A percentile compares a stretch with the other conserved stretches of the same genome.
phyloP scores from a whole-genome alignment of 2,888 invertebrate genomes.

The Julus scanicus region DNA sequence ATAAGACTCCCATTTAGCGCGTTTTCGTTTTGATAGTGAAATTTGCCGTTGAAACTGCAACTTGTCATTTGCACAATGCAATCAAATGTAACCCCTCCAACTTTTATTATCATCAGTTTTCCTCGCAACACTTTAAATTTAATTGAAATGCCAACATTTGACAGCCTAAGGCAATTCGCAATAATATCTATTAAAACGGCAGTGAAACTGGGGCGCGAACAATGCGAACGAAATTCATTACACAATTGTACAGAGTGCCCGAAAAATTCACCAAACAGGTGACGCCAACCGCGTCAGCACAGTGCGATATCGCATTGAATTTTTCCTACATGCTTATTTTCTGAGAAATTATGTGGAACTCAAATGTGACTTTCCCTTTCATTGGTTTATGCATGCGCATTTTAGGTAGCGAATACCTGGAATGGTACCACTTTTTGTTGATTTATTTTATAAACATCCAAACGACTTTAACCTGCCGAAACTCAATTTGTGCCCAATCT shows the following conservation, averaged over 20 bases:
- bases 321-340: too few relatives aligned
- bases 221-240: neutral
- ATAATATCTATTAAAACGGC: neutral
- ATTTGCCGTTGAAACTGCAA: neutral
- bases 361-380: too few relatives aligned
- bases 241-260: neutral
- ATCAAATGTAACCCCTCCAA: neutral
- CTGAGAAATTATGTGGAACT: too few relatives aligned
- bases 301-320: too few relatives aligned
- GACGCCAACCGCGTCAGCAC: too few relatives aligned
- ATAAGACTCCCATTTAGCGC: neutral
- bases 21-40: neutral
- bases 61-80: neutral
- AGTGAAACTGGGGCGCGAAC: too few relatives aligned
- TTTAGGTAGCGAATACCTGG: too few relatives aligned
- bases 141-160: conserved; percentile 1
- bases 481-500: too few relatives aligned
- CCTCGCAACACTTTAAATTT: neutral
- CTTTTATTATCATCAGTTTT: neutral
- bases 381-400: too few relatives aligned
- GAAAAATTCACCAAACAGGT: neutral
- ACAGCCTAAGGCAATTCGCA: neutral
- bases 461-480: too few relatives aligned
- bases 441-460: too few relatives aligned
- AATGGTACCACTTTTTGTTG: too few relatives aligned